Evolutionary conservation across 2,888 invertebrate species (phyloP).

Genomic region (Agrilus cyanescens): DNA sequence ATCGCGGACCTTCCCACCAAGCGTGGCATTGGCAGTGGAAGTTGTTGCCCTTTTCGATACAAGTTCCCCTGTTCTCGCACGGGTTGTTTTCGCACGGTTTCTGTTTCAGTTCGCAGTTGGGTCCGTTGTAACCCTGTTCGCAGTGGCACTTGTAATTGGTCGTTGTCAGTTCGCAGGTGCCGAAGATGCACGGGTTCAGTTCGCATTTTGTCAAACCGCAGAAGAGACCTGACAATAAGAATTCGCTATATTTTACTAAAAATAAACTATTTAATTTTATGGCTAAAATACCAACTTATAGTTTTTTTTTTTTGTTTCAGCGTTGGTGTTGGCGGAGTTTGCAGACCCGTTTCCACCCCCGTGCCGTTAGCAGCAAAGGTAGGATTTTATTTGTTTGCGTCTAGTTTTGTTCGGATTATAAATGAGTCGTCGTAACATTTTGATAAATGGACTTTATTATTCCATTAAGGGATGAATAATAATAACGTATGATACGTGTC

Average conservation of each 20-base stretch:
- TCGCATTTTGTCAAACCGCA: constrained; percentile 68
- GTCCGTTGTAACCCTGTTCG: constrained; percentile 54
- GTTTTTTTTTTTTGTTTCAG: too few relatives aligned
- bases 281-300: too few relatives aligned
- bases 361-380: too few relatives aligned
- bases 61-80: constrained; percentile 64
- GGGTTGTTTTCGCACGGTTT: constrained; percentile 61
- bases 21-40: constrained; percentile 63
- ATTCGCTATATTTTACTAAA: constrained; percentile 1
- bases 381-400: too few relatives aligned
- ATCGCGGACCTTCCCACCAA: constrained; percentile 49
- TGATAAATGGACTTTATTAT: too few relatives aligned
- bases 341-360: too few relatives aligned
- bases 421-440: too few relatives aligned
- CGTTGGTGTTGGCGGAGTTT: too few relatives aligned
- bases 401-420: too few relatives aligned
- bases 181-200: constrained; percentile 55
- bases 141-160: constrained; percentile 51
- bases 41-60: constrained; percentile 52
- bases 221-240: constrained; percentile 48
- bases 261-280: too few relatives aligned
- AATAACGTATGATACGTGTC: too few relatives aligned
- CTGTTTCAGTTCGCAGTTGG: constrained; percentile 53
- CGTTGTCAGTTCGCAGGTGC: constrained; percentile 46
- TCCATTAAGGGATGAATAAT: too few relatives aligned